Conservation (phyloP, 2,113 vertebrate genomes). For the Empidonax traillii region DNA sequence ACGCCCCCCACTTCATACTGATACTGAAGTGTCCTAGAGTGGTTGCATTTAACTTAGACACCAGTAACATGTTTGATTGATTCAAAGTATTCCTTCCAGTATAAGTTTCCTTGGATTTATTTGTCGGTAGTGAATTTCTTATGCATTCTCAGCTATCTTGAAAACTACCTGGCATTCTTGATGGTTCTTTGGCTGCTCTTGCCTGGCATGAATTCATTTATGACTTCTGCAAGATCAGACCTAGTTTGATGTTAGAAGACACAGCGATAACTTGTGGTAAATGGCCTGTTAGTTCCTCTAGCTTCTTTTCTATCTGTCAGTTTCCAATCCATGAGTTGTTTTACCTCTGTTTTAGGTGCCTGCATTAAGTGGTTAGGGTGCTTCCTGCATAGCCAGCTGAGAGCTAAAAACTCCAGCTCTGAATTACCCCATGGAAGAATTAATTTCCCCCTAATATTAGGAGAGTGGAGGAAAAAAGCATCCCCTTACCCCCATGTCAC, state of each 20-base stretch:
- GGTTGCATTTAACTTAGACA: background rate
- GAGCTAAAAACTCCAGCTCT: background rate
- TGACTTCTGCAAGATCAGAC: background rate
- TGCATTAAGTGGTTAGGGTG: background rate
- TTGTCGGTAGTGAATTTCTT: background rate
- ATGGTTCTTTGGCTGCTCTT: background rate
- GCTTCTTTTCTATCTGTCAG: background rate
- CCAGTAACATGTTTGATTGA: background rate
- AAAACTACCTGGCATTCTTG: background rate
- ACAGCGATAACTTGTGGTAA: background rate
- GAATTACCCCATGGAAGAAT: background rate
- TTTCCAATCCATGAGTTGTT: background rate
- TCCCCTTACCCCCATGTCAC: fast-evolving
- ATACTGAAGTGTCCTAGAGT: background rate
- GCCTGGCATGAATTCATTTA: background rate
- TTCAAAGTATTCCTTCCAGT: background rate
- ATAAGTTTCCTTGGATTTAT: background rate
- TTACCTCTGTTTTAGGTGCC: background rate
- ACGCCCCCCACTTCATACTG: background rate
- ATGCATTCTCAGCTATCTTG: background rate
- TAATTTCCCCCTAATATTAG: background rate
- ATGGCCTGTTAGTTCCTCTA: background rate
- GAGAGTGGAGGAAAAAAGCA: background rate
- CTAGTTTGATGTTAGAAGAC: background rate
- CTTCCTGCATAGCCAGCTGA: background rate